Evolutionary conservation across 1,140 invertebrate genomes (phyloP).

Genomic region (Ridgeia piscesae): DNA sequence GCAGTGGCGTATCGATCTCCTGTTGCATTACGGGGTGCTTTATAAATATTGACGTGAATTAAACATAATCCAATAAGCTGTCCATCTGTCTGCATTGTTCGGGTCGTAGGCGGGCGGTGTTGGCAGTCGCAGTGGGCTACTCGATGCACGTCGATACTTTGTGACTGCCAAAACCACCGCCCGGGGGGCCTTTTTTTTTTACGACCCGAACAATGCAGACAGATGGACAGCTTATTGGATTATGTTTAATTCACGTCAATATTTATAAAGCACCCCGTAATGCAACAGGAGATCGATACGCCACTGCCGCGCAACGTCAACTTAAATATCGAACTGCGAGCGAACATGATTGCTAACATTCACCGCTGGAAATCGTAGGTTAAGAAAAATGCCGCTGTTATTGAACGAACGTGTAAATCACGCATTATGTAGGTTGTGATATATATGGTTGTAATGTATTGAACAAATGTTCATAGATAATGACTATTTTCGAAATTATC

Average conservation of each 20-base stretch:
- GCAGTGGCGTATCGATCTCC: background rate
- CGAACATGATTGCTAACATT: background rate
- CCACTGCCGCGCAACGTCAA: background rate
- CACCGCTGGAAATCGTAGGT: background rate
- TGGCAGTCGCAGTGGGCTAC: background rate
- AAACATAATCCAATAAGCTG: background rate
- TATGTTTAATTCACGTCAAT: constrained; percentile 1
- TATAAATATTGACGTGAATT: background rate
- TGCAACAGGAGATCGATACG: background rate
- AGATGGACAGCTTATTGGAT: background rate
- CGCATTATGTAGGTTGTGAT: background rate
- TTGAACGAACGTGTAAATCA: background rate
- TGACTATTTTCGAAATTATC: background rate
- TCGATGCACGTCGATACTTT: no score
- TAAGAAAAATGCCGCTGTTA: background rate
- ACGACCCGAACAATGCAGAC: background rate
- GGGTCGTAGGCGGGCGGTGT: background rate
- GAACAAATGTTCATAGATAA: background rate
- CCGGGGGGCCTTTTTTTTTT: no score
- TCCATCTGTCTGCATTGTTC: background rate
- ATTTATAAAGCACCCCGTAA: background rate
- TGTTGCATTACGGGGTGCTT: background rate
- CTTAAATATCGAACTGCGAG: background rate
- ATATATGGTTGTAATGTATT: background rate
- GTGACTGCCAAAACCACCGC: background rate